Percentiles rank a stretch among this genome's conserved stretches.
These are phyloP conservation scores for Anomalospiza imberbis DNA, from an alignment of 2,797 vertebrate genomes.

Conservation along the genomic window DNA sequence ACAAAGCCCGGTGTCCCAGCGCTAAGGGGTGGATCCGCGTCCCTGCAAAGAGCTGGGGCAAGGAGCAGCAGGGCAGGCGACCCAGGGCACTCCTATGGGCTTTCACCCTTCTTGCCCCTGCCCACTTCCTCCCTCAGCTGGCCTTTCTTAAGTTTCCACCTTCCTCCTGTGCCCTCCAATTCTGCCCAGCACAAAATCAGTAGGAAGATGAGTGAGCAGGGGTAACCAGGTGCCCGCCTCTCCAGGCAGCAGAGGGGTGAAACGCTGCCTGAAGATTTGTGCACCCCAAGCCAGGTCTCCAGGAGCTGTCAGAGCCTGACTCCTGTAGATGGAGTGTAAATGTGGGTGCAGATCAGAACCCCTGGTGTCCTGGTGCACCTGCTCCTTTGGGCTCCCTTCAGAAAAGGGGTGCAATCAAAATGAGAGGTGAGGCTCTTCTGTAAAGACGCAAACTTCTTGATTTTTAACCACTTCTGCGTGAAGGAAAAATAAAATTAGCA, in stretches of 20 bases:
- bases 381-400: neutral
- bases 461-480: neutral
- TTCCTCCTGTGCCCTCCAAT: neutral
- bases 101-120: neutral
- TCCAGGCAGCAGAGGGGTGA: neutral
- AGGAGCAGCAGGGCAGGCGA: neutral
- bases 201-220: accelerated
- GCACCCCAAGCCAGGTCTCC: neutral
- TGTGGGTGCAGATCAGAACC: neutral
- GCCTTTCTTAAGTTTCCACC: neutral
- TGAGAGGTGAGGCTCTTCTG: neutral
- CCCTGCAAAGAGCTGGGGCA: neutral
- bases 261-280: neutral
- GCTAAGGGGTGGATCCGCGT: accelerated
- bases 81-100: neutral
- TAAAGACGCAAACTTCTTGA: neutral
- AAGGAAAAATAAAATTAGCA: neutral
- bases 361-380: accelerated
- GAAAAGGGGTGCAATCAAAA: accelerated
- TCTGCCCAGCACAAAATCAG: neutral
- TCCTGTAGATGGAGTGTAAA: neutral
- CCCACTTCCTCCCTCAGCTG: neutral
- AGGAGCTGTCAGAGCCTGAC: neutral
- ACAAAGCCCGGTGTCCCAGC: accelerated
- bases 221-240: accelerated